phyloP scores from a whole-genome alignment of 2,888 invertebrate genomes.

The Ferdinandea cuprea region DNA sequence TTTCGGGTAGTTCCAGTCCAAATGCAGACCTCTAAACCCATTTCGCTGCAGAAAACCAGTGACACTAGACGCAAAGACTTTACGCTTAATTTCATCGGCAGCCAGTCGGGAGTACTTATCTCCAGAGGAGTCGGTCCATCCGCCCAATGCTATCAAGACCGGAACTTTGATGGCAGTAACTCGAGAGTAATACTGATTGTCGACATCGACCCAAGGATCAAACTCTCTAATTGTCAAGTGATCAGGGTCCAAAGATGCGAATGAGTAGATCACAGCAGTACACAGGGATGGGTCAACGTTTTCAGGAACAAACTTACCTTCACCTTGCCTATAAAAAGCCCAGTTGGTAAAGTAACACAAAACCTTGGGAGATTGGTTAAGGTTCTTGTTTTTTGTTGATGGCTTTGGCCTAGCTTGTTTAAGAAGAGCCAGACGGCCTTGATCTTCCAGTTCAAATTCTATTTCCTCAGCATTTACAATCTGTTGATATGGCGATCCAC shows the following conservation, averaged over 20 bases:
- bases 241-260: slow-evolving; percentile 92
- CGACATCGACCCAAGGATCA: slow-evolving; percentile 94
- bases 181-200: slow-evolving; percentile 92
- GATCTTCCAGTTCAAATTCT: slow-evolving; percentile 77
- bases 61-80: slow-evolving; percentile 88
- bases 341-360: slow-evolving; percentile 95
- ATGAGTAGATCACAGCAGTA: slow-evolving; percentile 95
- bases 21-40: slow-evolving; percentile 93
- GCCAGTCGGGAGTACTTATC: slow-evolving; percentile 93
- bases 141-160: slow-evolving; percentile 93
- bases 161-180: slow-evolving; percentile 87
- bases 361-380: slow-evolving; percentile 84
- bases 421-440: slow-evolving; percentile 78
- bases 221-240: slow-evolving; percentile 90
- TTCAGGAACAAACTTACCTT: slow-evolving; percentile 94
- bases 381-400: slow-evolving; percentile 76
- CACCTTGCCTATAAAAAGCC: slow-evolving; percentile 92
- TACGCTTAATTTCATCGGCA: slow-evolving; percentile 86
- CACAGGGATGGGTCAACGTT: slow-evolving; percentile 92
- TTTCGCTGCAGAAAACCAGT: slow-evolving; percentile 89
- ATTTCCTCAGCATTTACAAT: slow-evolving; percentile 78
- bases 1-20: slow-evolving; percentile 97
- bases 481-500: slow-evolving; percentile 81
- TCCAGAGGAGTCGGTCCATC: slow-evolving; percentile 96
- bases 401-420: slow-evolving; percentile 64